Evolutionary conservation across 2,113 vertebrate species (phyloP).

Genomic region (Nipponia nippon): DNA sequence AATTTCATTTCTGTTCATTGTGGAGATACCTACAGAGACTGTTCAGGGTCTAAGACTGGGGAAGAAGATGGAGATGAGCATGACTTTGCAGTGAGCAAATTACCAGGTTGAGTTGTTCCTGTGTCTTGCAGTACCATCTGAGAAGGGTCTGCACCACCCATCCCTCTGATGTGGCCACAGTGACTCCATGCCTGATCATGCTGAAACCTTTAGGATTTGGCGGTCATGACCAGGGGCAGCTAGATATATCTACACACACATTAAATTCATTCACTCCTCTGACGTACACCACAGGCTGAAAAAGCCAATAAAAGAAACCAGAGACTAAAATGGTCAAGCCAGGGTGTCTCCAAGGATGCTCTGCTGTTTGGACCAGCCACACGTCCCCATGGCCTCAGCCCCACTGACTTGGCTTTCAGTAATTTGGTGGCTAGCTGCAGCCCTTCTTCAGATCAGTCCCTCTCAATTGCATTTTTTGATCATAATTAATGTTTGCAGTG

Average conservation of each 20-base stretch:
- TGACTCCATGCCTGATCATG: not conserved
- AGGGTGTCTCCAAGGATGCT: not conserved
- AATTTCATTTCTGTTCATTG: not conserved
- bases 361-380: not conserved
- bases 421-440: not conserved
- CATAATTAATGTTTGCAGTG: conserved; percentile 63
- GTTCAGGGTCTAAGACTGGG: not conserved
- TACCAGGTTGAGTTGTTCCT: not conserved
- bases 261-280: not conserved
- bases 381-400: not conserved
- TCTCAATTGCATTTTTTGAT: conserved; percentile 38
- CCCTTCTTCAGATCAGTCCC: conserved; percentile 39
- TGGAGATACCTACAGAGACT: not conserved
- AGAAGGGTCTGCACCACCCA: not conserved
- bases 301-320: not conserved
- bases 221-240: not conserved
- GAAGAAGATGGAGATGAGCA: not conserved
- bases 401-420: not conserved
- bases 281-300: not conserved
- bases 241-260: not conserved
- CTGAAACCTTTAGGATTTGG: not conserved
- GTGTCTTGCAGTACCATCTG: not conserved
- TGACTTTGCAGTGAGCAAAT: not conserved
- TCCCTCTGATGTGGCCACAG: rapidly evolving
- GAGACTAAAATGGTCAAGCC: not conserved